Evolutionary conservation across 2,797 vertebrate genomes (phyloP), one percentile per base, ranked within the genome.

Genomic region (Euphonia xanthogaster): DNA sequence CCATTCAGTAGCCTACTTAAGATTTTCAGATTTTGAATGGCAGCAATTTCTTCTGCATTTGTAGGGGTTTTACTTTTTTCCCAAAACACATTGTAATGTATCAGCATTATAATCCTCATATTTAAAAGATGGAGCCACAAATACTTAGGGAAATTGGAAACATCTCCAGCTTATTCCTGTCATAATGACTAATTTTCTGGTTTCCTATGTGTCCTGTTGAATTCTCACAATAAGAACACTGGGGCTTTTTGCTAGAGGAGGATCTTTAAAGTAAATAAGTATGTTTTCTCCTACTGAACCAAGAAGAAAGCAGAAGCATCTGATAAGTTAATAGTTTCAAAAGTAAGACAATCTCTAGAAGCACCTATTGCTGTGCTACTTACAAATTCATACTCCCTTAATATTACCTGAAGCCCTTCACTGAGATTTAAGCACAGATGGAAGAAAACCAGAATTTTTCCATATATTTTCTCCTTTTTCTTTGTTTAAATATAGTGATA

Each of bases 341-440:
- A 93, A 72, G 3, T 60, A 93, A 63, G 51, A 73, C 33, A 92
- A 71, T 35, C 42, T 79, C 22, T 28, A 54, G 80, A 95, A 86
- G 72, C 47, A 94, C 18, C 40, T 94, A 55, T 48, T 67, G 70
- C 63, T 42, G 91, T 88, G 58, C 53, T 71, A n/a, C 31, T 68
- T 53, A 31, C 5, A 72, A 76, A 67, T 31, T 35, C 12, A 12
- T 15, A 6, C 6, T 62, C 39, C 31, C 13, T 11, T 88, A 67
- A 33, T 72, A 37, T 42, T 62, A 40, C 25, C 35, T 60, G 31
- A 86, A 93, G 7, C 12, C 37, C 6, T 67, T 77, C n/a, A 67
- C 0, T 51, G 18, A 63, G 7, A 54, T 25, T 45, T n/a, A 44
- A 88, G 37, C 17, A 21, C 14, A 44, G 22, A 14, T 45, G 23